Percentiles rank a stretch among this genome's conserved stretches.
Conservation (phyloP, 1,140 invertebrate species). For the Bombus waltoni region DNA sequence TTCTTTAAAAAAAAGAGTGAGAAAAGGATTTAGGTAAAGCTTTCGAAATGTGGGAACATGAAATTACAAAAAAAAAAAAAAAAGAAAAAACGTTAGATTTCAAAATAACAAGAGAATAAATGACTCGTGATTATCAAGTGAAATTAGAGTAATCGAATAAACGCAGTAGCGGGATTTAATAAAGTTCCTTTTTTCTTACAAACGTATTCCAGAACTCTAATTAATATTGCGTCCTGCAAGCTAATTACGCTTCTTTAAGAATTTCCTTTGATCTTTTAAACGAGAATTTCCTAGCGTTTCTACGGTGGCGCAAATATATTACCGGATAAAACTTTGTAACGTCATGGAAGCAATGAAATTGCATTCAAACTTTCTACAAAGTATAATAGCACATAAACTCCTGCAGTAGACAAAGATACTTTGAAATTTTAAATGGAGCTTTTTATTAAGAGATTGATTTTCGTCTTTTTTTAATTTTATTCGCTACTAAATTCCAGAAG, state of each 20-base stretch:
- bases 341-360: background rate
- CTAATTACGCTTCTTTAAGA: constrained; percentile 3
- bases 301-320: background rate
- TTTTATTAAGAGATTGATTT: background rate
- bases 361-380: background rate
- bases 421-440: background rate
- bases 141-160: background rate
- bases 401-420: too few species aligned
- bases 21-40: background rate
- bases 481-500: too few species aligned
- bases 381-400: background rate
- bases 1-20: background rate
- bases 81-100: background rate
- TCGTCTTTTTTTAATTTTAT: too few species aligned
- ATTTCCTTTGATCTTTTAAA: constrained; percentile 17
- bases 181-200: background rate
- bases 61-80: background rate
- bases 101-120: background rate
- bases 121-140: background rate
- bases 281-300: background rate
- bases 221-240: background rate
- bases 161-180: background rate
- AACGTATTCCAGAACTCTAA: background rate
- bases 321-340: background rate
- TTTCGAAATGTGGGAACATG: background rate